Evolutionary conservation across 2,888 invertebrate genomes (phyloP).

Genomic region (Oligia strigilis): DNA sequence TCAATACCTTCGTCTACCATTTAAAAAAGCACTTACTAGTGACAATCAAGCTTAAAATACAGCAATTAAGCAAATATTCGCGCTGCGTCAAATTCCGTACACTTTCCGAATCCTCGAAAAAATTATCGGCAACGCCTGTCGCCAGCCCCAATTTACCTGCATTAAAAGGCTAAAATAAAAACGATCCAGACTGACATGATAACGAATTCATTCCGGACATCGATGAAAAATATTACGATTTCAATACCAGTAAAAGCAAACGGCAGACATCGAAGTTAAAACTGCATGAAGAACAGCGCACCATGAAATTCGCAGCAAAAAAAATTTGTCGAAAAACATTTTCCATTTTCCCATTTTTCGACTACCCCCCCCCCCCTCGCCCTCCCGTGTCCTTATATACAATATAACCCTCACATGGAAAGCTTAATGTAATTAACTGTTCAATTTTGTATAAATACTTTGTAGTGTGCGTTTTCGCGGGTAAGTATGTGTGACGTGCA

Average conservation of each 20-base stretch:
- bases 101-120: constrained; percentile 30
- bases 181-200: constrained; percentile 25
- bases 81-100: not conserved
- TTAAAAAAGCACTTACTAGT: not conserved
- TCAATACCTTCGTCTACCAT: too few species aligned
- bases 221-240: constrained; percentile 57
- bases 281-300: constrained; percentile 65
- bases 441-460: constrained; percentile 85
- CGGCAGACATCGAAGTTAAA: constrained; percentile 57
- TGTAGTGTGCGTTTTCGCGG: constrained; percentile 63
- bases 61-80: not conserved
- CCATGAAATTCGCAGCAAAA: constrained; percentile 64
- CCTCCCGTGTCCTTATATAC: constrained; percentile 59
- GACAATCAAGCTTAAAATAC: not conserved
- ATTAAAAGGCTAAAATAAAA: constrained; percentile 47
- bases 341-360: constrained; percentile 72
- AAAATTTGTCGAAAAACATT: constrained; percentile 79
- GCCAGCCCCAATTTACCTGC: constrained; percentile 17
- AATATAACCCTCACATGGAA: constrained; percentile 51
- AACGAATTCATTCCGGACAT: constrained; percentile 56
- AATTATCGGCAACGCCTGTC: constrained; percentile 20
- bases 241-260: constrained; percentile 72
- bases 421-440: constrained; percentile 86
- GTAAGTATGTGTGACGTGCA: constrained; percentile 55
- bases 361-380: constrained; percentile 35